These are phyloP conservation scores for Synanthedon vespiformis DNA, from an alignment of 2,888 invertebrate genomes.

Conservation along the genomic window DNA sequence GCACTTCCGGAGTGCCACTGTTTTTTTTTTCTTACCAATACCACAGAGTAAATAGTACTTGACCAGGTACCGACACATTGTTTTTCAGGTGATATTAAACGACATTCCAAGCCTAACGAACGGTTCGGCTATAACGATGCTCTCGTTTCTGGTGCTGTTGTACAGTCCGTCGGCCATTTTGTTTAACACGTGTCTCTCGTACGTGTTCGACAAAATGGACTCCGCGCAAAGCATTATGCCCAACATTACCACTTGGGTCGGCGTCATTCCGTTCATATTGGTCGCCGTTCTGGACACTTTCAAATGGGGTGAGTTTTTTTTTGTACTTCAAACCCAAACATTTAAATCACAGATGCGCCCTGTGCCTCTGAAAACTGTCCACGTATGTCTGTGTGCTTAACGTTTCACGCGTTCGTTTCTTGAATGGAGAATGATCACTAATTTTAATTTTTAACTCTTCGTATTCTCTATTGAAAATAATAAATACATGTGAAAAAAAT, in stretches of 20 bases:
- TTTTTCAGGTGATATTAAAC: constrained; percentile 72
- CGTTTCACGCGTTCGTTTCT: too few species aligned
- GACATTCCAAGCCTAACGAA: constrained; percentile 78
- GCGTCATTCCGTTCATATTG: constrained; percentile 79
- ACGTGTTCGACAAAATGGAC: constrained; percentile 85
- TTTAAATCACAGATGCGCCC: too few species aligned
- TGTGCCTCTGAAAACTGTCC: too few species aligned
- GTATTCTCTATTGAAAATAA: too few species aligned
- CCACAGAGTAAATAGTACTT: too few species aligned
- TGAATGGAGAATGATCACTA: too few species aligned
- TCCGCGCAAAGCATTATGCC: constrained; percentile 85
- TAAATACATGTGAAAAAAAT: too few species aligned
- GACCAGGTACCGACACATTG: neutral
- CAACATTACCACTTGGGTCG: constrained; percentile 80
- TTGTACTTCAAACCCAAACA: too few species aligned
- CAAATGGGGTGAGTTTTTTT: constrained; percentile 73
- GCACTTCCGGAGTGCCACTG: too few species aligned
- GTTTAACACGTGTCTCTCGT: constrained; percentile 81
- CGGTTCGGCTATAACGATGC: constrained; percentile 76
- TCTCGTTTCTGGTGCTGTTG: constrained; percentile 74
- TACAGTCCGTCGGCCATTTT: constrained; percentile 83
- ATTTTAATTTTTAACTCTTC: too few species aligned
- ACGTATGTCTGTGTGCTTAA: too few species aligned
- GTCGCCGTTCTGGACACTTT: constrained; percentile 80
- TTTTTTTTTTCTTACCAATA: too few species aligned